These are phyloP conservation scores for Hypercompe scribonia DNA, from an alignment of 2,888 invertebrate species.

Conservation along the genomic window DNA sequence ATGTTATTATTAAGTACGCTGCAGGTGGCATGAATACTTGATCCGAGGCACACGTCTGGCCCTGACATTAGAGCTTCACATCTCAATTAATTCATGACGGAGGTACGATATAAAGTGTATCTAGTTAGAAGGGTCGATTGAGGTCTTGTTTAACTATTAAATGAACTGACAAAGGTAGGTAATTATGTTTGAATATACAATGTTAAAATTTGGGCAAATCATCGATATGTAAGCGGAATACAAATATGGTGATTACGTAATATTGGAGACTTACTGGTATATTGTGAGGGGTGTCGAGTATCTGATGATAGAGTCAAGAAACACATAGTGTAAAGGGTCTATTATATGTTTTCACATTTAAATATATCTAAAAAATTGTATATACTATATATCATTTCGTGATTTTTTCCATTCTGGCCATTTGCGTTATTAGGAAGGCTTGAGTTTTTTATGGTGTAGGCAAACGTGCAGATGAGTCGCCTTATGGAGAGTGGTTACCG, in stretches of 20 bases:
- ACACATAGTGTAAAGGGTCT: too few species aligned
- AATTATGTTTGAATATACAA: conserved; percentile 1
- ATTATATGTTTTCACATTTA: too few species aligned
- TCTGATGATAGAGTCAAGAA: background rate
- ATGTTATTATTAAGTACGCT: background rate
- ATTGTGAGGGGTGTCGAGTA: background rate
- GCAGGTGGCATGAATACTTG: background rate
- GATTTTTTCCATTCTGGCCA: too few species aligned
- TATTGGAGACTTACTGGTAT: background rate
- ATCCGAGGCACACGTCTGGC: conserved; percentile 4
- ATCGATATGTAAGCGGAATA: background rate
- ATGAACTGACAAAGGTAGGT: background rate
- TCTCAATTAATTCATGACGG: conserved; percentile 22
- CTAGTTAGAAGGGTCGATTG: conserved; percentile 21
- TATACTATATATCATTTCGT: too few species aligned
- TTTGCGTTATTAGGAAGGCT: too few species aligned
- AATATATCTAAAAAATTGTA: too few species aligned
- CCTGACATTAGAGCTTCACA: conserved; percentile 10
- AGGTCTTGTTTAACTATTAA: conserved; percentile 30
- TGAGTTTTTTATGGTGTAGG: too few species aligned
- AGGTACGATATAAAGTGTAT: conserved; percentile 17
- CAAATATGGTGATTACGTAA: background rate
- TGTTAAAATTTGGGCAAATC: background rate
- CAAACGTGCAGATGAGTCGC: too few species aligned
- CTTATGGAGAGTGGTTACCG: too few species aligned